Evolutionary conservation across 1,140 invertebrate genomes (phyloP), one percentile per base, ranked within the genome.

Genomic region (Cataglyphis hispanica): DNA sequence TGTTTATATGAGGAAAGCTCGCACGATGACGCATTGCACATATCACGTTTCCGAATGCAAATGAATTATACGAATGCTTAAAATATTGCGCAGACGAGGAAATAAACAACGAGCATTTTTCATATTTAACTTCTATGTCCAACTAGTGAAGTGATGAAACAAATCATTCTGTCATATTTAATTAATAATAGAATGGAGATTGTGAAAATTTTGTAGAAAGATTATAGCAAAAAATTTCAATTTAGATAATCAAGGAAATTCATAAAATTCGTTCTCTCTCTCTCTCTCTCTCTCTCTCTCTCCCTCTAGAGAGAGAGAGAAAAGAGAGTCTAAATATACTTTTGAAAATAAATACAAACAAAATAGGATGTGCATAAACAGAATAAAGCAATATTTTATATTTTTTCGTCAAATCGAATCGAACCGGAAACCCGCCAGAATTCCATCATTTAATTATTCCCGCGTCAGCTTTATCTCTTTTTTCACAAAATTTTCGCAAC

Each of bases 391-490:
- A 61, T 61, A 74, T 83, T 58, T 83, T n/a, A 61, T 74, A 46
- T 83, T 83, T 83, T 83, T 74, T 74, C 67, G 37, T 72, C 67
- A 83, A 83, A 83, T 72, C 66, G 53, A 81, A 72, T 83, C 78
- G n/a, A n/a, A n/a, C n/a, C 66, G 67, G n/a, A 72, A 83, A 83
- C 78, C 16, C 66, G n/a, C 78, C 67, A 60, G 53, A 83, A 13
- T 83, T 83, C n/a, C 27, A 83, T 61, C 78, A 53, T 83, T 83
- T 74, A 74, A 83, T 83, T 81, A 81, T 81, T 72, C 34, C 25
- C 10, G 37, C 53, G 78, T 83, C 56, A 74, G 67, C 78, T 83
- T 46, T 60, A 81, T 61, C 53, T 83, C 67, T 46, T 83, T 81
- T 70, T 83, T 72, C 27, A 13, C 37, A 8, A 83, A 83, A 83